phyloP scores from a whole-genome alignment of 2,888 invertebrate genomes.

The Plagodis pulveraria region DNA sequence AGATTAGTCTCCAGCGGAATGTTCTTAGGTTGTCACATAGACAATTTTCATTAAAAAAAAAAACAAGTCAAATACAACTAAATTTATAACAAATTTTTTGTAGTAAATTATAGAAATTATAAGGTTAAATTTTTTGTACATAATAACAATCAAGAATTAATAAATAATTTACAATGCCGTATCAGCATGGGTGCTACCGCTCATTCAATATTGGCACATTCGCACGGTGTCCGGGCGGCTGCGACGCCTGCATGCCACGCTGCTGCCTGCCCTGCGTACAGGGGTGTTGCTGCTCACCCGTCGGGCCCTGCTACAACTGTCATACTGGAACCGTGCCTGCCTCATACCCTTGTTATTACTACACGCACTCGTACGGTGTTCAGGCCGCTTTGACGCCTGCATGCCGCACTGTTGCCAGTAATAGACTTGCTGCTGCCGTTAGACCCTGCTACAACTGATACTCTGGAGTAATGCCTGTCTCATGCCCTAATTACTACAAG shows the following conservation, averaged over 20 bases:
- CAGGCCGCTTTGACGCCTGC: neutral
- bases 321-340: slow-evolving; percentile 39
- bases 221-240: slow-evolving; percentile 64
- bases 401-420: neutral
- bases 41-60: too few species aligned
- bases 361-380: neutral
- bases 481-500: too few species aligned
- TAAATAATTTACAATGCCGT: slow-evolving; percentile 48
- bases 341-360: slow-evolving; percentile 10
- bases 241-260: slow-evolving; percentile 48
- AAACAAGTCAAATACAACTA: too few species aligned
- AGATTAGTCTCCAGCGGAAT: too few species aligned
- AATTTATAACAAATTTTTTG: too few species aligned
- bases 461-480: too few species aligned
- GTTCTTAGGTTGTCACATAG: too few species aligned
- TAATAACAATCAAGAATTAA: too few species aligned
- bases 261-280: slow-evolving; percentile 50
- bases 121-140: too few species aligned
- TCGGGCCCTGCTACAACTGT: slow-evolving; percentile 60
- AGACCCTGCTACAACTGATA: neutral
- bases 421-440: neutral
- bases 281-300: slow-evolving; percentile 54
- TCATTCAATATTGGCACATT: slow-evolving; percentile 65
- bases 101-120: too few species aligned
- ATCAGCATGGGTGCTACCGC: slow-evolving; percentile 65